Conservation (phyloP, 2,888 invertebrate genomes). For the Stegana nigrithorax region DNA sequence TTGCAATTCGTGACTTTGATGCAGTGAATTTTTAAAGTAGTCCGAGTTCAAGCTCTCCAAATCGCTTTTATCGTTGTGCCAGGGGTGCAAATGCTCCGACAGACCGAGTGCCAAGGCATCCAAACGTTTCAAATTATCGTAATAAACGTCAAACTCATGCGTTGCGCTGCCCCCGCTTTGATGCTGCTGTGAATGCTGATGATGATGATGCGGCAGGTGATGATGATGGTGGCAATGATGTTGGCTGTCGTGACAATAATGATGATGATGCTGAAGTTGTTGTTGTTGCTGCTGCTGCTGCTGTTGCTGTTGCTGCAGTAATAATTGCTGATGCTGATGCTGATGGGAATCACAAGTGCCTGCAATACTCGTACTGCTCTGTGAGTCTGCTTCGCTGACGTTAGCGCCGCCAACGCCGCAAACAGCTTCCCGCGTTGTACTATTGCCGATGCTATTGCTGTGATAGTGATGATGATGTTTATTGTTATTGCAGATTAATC, state of each 20-base stretch:
- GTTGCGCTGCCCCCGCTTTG: slow-evolving; percentile 32
- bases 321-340: slow-evolving; percentile 35
- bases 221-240: slow-evolving; percentile 30
- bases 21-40: slow-evolving; percentile 68
- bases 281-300: slow-evolving; percentile 25
- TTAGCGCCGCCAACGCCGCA: slow-evolving; percentile 13
- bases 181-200: slow-evolving; percentile 35
- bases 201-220: slow-evolving; percentile 25
- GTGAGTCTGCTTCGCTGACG: slow-evolving; percentile 38
- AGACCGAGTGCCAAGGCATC: slow-evolving; percentile 60
- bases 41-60: slow-evolving; percentile 69
- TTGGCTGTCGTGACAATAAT: slow-evolving; percentile 29
- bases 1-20: slow-evolving; percentile 59
- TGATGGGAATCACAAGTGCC: slow-evolving; percentile 60
- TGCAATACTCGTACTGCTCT: slow-evolving; percentile 48
- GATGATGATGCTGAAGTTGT: slow-evolving; percentile 29
- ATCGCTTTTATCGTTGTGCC: slow-evolving; percentile 69
- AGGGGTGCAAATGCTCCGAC: slow-evolving; percentile 61
- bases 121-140: slow-evolving; percentile 67
- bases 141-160: slow-evolving; percentile 66
- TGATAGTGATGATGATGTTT: slow-evolving; percentile 38
- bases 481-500: slow-evolving; percentile 42
- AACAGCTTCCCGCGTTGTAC: slow-evolving; percentile 30
- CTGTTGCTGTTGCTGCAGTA: slow-evolving; percentile 7
- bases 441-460: neutral